Evolutionary conservation across 2,797 vertebrate species (phyloP), one percentile per base, ranked within the genome.

Genomic region (Lates japonicus): DNA sequence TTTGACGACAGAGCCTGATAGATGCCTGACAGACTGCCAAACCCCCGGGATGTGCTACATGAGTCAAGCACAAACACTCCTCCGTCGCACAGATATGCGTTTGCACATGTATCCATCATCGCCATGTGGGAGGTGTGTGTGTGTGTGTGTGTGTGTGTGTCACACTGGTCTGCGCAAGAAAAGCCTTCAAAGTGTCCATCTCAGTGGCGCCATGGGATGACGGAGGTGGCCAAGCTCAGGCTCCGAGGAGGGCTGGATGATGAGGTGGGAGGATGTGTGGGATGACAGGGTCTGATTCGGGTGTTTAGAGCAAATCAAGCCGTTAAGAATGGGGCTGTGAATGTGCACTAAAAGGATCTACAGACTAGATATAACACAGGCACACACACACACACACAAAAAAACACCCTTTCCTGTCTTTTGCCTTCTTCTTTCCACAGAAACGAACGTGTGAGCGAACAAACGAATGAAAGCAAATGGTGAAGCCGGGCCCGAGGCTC

Each of bases 11-110:
- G 82, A 70, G 73, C 80, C 80, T 83, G 87, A 92, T 84, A 88
- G 81, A 91, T 81, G 89, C 72, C 80, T 83, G 86, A 91, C 81
- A 76, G 74, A 65, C 84, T 83, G 90, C 84, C 86, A 88, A 88
- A 87, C 74, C 74, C 74, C 60, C 35, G 22, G 39, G 83, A 87
- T 74, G 84, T 82, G 85, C 83, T 75, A 85, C 85, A 76, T 85
- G 89, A 91, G 90, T 93, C 87, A 85, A 78, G 78, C 82, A 78
- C 89, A 90, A 89, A 87, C 90, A 90, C 90, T 89, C 86, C 82
- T 91, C 83, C 87, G 12, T 83, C 10, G 60, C 25, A 37, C 72
- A 77, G 79, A 82, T 86, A 83, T 73, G 81, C 71, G 22, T 87
- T 87, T 84, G 86, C 76, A 70, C 77, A 83, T 70, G 57, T 52